Evolutionary conservation across 2,113 vertebrate genomes (phyloP).

Genomic region (Muscicapa adusta): DNA sequence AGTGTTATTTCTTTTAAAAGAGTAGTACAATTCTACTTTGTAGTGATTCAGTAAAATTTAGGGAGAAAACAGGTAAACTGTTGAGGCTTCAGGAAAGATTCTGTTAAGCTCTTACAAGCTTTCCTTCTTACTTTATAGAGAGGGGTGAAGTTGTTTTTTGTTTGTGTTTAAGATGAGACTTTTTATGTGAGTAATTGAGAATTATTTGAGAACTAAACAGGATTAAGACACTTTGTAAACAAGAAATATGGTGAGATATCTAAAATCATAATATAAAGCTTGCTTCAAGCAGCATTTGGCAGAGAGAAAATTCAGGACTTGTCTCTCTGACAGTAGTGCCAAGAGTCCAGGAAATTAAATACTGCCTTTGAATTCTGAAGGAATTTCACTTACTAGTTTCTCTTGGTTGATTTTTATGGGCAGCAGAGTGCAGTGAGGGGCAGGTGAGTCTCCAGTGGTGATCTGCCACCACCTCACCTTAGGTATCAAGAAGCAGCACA

Average conservation of each 20-base stretch:
- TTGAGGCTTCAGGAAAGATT: neutral
- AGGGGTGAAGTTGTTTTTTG: neutral
- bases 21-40: neutral
- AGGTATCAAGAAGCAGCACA: fast-evolving
- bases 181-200: neutral
- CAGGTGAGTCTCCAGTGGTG: neutral
- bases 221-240: neutral
- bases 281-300: neutral
- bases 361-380: neutral
- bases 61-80: neutral
- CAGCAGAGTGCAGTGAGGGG: neutral
- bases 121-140: neutral
- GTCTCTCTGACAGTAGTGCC: neutral
- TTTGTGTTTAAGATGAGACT: neutral
- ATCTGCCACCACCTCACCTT: neutral
- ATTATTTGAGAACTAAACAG: neutral
- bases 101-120: neutral
- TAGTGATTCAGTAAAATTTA: neutral
- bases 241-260: neutral
- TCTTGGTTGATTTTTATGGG: neutral
- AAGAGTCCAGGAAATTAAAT: neutral
- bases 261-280: neutral
- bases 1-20: neutral
- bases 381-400: neutral
- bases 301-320: neutral